phyloP scores from a whole-genome alignment of 1,140 invertebrate genomes.

The Macrosteles quadrilineatus region DNA sequence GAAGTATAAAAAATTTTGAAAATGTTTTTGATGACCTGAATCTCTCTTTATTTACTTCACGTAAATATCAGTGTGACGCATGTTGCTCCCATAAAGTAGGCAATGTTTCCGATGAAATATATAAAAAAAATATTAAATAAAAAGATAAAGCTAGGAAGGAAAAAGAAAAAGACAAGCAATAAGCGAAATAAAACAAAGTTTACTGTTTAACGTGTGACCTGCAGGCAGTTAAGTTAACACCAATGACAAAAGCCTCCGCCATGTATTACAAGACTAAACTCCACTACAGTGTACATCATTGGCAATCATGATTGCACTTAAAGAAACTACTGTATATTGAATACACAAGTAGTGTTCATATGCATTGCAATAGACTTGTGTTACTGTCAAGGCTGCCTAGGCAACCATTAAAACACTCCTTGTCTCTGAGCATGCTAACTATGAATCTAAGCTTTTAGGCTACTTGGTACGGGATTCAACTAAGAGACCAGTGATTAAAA shows the following conservation, averaged over 20 bases:
- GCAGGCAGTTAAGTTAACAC: slow-evolving; percentile 40
- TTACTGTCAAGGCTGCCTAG: no score
- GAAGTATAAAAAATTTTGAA: neutral
- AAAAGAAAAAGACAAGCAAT: slow-evolving; percentile 29
- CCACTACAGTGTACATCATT: slow-evolving; percentile 40
- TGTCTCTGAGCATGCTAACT: no score
- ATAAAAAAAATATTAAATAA: slow-evolving; percentile 22
- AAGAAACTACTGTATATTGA: no score
- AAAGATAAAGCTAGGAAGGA: slow-evolving; percentile 28
- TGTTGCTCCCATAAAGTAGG: neutral
- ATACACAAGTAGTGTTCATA: no score
- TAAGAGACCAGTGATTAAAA: no score
- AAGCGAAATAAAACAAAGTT: slow-evolving; percentile 17
- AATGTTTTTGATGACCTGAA: slow-evolving; percentile 33
- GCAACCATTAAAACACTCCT: no score
- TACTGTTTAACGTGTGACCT: slow-evolving; percentile 40
- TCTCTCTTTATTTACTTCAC: neutral
- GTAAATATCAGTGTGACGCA: slow-evolving; percentile 13
- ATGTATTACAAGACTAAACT: slow-evolving; percentile 47
- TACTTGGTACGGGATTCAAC: no score
- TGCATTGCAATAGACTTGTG: no score
- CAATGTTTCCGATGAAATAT: slow-evolving; percentile 32
- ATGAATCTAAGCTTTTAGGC: no score
- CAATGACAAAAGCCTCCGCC: slow-evolving; percentile 42
- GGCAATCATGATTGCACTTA: slow-evolving; percentile 35